Conservation (phyloP, 2,113 vertebrate species). For the Platysternon megacephalum region DNA sequence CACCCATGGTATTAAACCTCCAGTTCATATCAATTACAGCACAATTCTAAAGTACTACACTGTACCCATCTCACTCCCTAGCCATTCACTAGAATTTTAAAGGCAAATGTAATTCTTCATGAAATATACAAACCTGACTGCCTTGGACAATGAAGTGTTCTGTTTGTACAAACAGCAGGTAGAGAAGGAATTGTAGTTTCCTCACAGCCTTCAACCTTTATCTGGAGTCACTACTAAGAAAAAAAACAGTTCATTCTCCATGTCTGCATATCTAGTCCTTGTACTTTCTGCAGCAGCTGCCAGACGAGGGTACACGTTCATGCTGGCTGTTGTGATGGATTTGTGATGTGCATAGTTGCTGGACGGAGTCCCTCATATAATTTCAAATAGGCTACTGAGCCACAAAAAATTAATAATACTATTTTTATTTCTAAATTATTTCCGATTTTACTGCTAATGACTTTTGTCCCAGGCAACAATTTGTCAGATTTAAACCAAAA, state of each 20-base stretch:
- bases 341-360: not conserved
- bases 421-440: not conserved
- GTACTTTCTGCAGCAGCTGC: not conserved
- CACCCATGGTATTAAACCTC: not conserved
- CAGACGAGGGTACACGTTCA: not conserved
- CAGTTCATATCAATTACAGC: not conserved
- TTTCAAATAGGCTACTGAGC: not conserved
- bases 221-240: not conserved
- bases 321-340: not conserved
- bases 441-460: not conserved
- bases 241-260: not conserved
- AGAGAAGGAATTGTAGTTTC: not conserved
- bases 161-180: not conserved
- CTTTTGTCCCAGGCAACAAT: not conserved
- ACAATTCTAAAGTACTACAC: not conserved
- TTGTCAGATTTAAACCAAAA: not conserved
- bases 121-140: not conserved
- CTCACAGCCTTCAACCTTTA: not conserved
- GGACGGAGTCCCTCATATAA: not conserved
- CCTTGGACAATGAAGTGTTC: not conserved
- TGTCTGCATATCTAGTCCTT: not conserved
- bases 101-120: not conserved
- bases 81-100: not conserved
- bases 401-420: not conserved
- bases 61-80: not conserved